These are phyloP conservation scores for Sphenopsis melanotis DNA, from an alignment of 2,797 vertebrate species.

Conservation along the genomic window DNA sequence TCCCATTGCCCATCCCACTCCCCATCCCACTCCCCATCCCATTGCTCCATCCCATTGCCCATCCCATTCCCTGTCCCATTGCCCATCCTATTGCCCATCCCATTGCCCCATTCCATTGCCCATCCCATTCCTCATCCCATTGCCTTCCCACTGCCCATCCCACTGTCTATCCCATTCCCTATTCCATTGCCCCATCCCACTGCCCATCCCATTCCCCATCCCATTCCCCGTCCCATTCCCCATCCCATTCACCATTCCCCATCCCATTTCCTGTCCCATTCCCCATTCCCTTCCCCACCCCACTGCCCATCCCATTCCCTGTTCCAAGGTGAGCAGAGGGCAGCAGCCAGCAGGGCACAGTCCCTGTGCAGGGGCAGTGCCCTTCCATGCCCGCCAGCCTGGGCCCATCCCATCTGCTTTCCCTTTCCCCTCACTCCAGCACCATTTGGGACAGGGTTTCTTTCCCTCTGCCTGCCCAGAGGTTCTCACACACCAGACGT, in stretches of 20 bases:
- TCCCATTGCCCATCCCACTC: fast-evolving
- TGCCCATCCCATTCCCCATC: fast-evolving
- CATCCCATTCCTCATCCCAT: background rate
- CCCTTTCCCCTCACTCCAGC: background rate
- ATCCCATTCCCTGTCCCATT: fast-evolving
- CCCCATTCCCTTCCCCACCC: too few relatives aligned
- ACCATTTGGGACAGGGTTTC: background rate
- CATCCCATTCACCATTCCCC: background rate
- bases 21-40: background rate
- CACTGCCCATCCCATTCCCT: fast-evolving
- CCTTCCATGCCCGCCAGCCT: fast-evolving
- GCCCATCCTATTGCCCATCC: background rate
- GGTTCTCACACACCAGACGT: background rate
- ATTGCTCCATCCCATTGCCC: fast-evolving
- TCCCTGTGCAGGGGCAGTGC: background rate
- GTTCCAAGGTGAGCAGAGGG: fast-evolving
- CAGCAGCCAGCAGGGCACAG: fast-evolving
- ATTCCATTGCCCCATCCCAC: fast-evolving
- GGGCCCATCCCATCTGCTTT: background rate
- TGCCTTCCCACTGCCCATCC: too few relatives aligned
- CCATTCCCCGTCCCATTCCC: fast-evolving
- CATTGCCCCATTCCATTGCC: fast-evolving
- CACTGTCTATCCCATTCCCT: fast-evolving
- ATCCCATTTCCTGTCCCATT: too few relatives aligned
- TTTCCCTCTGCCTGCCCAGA: background rate